Percentiles rank a stretch among this genome's conserved stretches.
phyloP scores from a whole-genome alignment of 2,113 vertebrate genomes.

The Coracopsis vasa region DNA sequence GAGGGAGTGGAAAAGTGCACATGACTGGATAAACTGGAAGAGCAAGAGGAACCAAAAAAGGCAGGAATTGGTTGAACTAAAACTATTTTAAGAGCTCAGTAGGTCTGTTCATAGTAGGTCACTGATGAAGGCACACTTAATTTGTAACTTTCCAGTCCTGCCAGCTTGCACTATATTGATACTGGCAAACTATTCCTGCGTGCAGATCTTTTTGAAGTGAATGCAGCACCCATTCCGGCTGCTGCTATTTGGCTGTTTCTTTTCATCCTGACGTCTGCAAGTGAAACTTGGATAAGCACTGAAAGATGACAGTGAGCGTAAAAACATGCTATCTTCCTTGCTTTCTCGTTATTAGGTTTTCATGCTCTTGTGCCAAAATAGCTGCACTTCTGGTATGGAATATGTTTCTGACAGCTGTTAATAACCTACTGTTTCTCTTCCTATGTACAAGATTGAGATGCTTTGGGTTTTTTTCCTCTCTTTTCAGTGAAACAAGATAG shows the following conservation, averaged over 20 bases:
- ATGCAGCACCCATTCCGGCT: neutral
- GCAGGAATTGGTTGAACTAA: constrained; percentile 11
- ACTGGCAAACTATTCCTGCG: neutral
- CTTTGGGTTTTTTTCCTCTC: neutral
- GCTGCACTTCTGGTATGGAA: constrained; percentile 24
- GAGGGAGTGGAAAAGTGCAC: constrained; percentile 1
- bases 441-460: neutral
- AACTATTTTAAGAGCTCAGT: constrained; percentile 15
- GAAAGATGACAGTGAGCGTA: constrained; percentile 1
- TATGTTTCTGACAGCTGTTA: constrained; percentile 34
- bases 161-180: neutral
- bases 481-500: neutral
- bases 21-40: constrained; percentile 41
- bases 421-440: neutral
- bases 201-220: constrained; percentile 27
- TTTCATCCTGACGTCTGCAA: neutral
- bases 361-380: neutral
- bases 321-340: constrained; percentile 2
- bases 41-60: constrained; percentile 44
- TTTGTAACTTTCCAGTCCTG: constrained; percentile 56
- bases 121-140: constrained; percentile 25
- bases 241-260: constrained; percentile 2
- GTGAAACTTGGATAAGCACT: constrained; percentile 35
- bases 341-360: neutral
- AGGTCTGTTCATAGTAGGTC: constrained; percentile 7